Conservation (phyloP, 1,140 invertebrate genomes). For the Caenorhabditis inopinata region DNA sequence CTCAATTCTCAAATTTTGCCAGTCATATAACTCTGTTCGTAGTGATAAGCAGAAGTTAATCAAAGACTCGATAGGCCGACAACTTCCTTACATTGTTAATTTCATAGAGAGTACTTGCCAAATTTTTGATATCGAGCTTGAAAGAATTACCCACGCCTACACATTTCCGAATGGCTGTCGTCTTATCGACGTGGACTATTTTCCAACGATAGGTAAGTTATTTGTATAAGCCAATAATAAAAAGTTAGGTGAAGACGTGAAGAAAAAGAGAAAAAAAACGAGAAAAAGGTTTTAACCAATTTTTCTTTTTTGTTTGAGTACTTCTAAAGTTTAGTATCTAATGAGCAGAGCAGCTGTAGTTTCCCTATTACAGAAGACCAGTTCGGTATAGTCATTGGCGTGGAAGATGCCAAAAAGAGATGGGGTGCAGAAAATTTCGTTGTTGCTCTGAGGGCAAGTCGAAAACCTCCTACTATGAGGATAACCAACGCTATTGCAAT, state of each 20-base stretch:
- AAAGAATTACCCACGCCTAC: neutral
- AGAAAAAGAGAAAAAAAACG: too few species aligned
- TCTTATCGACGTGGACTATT: neutral
- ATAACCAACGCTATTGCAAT: neutral
- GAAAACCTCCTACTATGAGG: neutral
- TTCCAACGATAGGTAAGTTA: conserved; percentile 18
- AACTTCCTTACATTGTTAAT: conserved; percentile 18
- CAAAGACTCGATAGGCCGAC: too few species aligned
- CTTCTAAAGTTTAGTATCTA: too few species aligned
- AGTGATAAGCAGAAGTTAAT: too few species aligned
- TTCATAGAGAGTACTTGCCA: neutral
- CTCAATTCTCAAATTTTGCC: too few species aligned
- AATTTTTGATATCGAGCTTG: conserved; percentile 9
- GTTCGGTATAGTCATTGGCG: neutral
- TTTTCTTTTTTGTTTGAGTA: too few species aligned
- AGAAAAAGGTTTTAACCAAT: too few species aligned
- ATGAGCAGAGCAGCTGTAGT: too few species aligned
- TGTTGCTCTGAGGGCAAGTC: neutral
- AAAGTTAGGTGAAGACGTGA: too few species aligned
- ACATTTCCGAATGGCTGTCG: neutral
- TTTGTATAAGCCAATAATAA: too few species aligned
- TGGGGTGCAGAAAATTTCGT: neutral
- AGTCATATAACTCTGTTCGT: too few species aligned
- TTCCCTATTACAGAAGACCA: neutral
- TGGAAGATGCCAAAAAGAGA: neutral